phyloP scores from a whole-genome alignment of 2,113 vertebrate species.

The Paralichthys olivaceus region DNA sequence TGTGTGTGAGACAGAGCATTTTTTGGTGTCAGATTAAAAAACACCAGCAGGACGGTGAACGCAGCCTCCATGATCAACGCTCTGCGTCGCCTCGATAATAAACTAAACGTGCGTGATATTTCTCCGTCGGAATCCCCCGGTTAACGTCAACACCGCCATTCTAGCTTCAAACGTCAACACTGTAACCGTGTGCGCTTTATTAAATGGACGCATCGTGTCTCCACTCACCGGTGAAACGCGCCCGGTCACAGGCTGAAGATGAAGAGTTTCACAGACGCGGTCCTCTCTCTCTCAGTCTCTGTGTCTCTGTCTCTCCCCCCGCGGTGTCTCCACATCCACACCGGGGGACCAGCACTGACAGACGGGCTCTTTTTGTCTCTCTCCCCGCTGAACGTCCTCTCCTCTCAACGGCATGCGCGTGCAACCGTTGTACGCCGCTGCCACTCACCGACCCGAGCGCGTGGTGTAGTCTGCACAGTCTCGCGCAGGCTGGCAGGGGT shows the following conservation, averaged over 20 bases:
- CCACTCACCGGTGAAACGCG: constrained; percentile 74
- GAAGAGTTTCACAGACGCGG: constrained; percentile 39
- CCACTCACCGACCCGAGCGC: constrained; percentile 17
- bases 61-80: constrained; percentile 12
- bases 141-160: neutral
- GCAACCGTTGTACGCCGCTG: constrained; percentile 41
- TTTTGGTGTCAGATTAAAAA: constrained; percentile 23
- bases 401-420: constrained; percentile 46
- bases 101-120: constrained; percentile 2
- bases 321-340: neutral
- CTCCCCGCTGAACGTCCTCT: constrained; percentile 33
- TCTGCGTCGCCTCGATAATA: neutral
- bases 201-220: constrained; percentile 1
- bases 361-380: constrained; percentile 58
- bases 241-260: constrained; percentile 70
- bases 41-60: constrained; percentile 22
- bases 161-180: neutral
- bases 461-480: constrained; percentile 57
- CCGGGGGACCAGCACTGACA: neutral
- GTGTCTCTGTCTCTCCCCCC: constrained; percentile 12
- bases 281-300: constrained; percentile 42
- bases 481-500: constrained; percentile 46
- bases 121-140: no score
- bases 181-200: neutral
- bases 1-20: neutral